Evolutionary conservation across 2,888 invertebrate genomes (phyloP).

Genomic region (Pristionchus maxplancki): DNA sequence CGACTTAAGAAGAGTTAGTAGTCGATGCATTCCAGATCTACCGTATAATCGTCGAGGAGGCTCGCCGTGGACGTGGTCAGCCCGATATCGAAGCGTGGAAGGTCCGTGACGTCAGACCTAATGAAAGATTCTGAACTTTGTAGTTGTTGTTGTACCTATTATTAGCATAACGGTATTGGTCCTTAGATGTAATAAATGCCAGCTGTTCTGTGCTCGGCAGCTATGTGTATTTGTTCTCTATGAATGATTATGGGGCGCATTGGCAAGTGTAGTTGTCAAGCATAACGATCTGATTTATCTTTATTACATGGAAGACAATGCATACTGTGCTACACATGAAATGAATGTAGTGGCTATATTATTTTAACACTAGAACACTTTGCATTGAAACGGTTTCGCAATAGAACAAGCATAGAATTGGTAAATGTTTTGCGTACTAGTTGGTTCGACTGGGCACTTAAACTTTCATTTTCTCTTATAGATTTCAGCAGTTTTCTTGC

Average conservation of each 20-base stretch:
- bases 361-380: not conserved
- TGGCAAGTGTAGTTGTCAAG: too few relatives aligned
- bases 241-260: too few relatives aligned
- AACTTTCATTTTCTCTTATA: not conserved
- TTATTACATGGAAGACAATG: too few relatives aligned
- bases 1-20: not conserved
- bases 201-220: too few relatives aligned
- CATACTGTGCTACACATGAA: too few relatives aligned
- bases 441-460: not conserved
- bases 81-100: conserved; percentile 51
- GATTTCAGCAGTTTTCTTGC: not conserved
- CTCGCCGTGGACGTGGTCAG: conserved; percentile 49
- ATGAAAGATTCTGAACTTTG: conserved; percentile 16
- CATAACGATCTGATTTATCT: too few relatives aligned
- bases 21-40: conserved; percentile 4
- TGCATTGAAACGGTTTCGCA: not conserved
- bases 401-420: not conserved
- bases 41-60: conserved; percentile 49
- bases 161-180: too few relatives aligned
- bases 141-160: not conserved
- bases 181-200: too few relatives aligned
- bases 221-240: too few relatives aligned
- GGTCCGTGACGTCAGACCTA: conserved; percentile 46
- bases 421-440: not conserved
- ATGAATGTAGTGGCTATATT: not conserved